phyloP scores from a whole-genome alignment of 2,113 vertebrate species.

The Brachyistius frenatus region DNA sequence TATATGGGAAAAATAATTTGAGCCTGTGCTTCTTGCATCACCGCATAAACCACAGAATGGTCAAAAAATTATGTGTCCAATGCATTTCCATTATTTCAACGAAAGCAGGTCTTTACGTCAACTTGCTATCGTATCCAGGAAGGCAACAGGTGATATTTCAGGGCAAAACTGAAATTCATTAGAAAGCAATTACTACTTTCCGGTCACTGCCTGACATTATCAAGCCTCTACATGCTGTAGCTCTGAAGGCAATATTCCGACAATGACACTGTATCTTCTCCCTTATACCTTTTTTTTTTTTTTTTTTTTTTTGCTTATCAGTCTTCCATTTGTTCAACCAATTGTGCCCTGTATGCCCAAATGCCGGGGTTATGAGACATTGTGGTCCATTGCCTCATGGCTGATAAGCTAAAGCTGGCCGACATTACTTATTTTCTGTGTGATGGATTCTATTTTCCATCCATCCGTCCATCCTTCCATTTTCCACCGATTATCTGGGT shows the following conservation, averaged over 20 bases:
- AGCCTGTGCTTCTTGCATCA: conserved; percentile 15
- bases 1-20: conserved; percentile 33
- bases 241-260: conserved; percentile 61
- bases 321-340: conserved; percentile 61
- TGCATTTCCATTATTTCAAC: conserved; percentile 50
- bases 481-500: conserved; percentile 45
- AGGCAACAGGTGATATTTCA: conserved; percentile 64
- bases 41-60: conserved; percentile 7
- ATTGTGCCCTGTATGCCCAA: conserved; percentile 43
- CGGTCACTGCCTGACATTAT: conserved; percentile 71
- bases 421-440: conserved; percentile 42
- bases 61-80: conserved; percentile 17
- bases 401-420: conserved; percentile 63
- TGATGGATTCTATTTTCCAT: conserved; percentile 46
- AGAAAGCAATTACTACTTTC: conserved; percentile 71
- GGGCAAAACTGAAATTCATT: conserved; percentile 65
- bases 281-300: conserved; percentile 49
- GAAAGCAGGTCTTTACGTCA: conserved; percentile 38
- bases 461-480: conserved; percentile 31
- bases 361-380: conserved; percentile 56
- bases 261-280: conserved; percentile 62
- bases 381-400: conserved; percentile 37
- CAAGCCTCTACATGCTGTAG: conserved; percentile 48
- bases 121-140: conserved; percentile 37
- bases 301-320: conserved; percentile 66